Conservation (phyloP, 92 coral and sea anemone species). For the Palythoa caribaeorum region DNA sequence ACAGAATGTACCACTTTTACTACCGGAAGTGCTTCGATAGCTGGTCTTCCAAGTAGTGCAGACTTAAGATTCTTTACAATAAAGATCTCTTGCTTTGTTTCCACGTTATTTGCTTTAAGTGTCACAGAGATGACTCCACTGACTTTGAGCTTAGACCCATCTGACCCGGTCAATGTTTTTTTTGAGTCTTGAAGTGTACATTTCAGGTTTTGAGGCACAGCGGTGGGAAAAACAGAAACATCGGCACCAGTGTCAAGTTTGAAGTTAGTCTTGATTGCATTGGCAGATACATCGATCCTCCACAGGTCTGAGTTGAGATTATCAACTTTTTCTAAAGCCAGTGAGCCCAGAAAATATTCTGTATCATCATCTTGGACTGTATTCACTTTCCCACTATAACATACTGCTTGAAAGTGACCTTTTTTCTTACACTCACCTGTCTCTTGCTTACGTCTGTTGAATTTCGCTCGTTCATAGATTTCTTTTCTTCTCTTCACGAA, state of each 20-base stretch:
- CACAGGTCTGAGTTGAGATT: not conserved
- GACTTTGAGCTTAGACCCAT: too few species aligned
- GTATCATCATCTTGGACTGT: constrained; percentile 14
- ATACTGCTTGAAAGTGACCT: constrained; percentile 2
- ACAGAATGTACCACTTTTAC: constrained; percentile 16
- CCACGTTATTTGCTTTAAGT: not conserved
- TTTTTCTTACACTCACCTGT: not conserved
- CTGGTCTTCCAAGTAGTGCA: constrained; percentile 41
- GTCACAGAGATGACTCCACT: not conserved
- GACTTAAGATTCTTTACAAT: not conserved
- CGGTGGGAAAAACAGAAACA: too few species aligned
- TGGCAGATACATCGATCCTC: too few species aligned
- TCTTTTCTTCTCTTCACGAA: too few species aligned
- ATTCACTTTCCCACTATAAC: not conserved
- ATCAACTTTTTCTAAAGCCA: not conserved
- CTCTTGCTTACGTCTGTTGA: not conserved
- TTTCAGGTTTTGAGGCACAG: not conserved
- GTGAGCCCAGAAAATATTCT: not conserved
- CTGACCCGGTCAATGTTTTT: not conserved
- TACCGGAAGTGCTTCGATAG: constrained; percentile 30
- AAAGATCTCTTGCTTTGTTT: not conserved
- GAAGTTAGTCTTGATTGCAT: too few species aligned
- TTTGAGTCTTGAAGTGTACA: not conserved
- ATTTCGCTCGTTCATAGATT: not conserved
- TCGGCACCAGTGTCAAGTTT: too few species aligned